Evolutionary conservation across 2,888 invertebrate genomes (phyloP).

Genomic region (Agrotis clavis): DNA sequence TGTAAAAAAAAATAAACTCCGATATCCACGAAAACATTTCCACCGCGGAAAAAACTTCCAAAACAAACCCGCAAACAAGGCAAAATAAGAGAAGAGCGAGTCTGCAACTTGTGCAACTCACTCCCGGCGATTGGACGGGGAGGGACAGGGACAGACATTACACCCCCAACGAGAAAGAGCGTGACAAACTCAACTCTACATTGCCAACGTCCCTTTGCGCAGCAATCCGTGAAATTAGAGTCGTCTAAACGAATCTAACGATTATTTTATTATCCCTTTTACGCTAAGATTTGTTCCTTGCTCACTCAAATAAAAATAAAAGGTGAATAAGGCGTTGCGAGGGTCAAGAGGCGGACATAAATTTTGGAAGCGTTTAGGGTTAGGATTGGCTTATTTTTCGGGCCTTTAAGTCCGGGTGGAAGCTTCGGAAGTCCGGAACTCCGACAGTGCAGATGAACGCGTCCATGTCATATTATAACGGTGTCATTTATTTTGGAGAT

Average conservation of each 20-base stretch:
- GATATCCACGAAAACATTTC: conserved; percentile 61
- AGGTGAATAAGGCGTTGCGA: conserved; percentile 89
- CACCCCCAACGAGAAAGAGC: conserved; percentile 62
- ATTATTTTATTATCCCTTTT: conserved; percentile 91
- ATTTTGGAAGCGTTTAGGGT: conserved; percentile 86
- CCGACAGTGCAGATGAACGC: conserved; percentile 62
- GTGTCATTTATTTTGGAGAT: conserved; percentile 56
- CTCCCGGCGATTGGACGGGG: conserved; percentile 81
- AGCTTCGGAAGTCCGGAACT: conserved; percentile 64
- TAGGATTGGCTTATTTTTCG: conserved; percentile 87
- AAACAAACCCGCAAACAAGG: conserved; percentile 83
- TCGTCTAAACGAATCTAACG: conserved; percentile 91
- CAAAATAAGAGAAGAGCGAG: conserved; percentile 79
- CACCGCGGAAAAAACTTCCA: conserved; percentile 71
- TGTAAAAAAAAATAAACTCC: conserved; percentile 62
- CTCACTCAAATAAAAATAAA: conserved; percentile 91
- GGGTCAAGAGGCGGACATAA: conserved; percentile 88
- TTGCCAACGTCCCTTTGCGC: conserved; percentile 86
- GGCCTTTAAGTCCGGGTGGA: conserved; percentile 82
- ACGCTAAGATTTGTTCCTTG: conserved; percentile 91
- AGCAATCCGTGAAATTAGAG: conserved; percentile 90
- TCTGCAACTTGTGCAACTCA: conserved; percentile 76
- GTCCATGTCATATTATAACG: conserved; percentile 51
- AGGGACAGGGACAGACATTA: conserved; percentile 71
- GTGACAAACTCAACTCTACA: conserved; percentile 78